phyloP scores from a whole-genome alignment of 2,797 vertebrate genomes.

The Halcyon chelicuti region DNA sequence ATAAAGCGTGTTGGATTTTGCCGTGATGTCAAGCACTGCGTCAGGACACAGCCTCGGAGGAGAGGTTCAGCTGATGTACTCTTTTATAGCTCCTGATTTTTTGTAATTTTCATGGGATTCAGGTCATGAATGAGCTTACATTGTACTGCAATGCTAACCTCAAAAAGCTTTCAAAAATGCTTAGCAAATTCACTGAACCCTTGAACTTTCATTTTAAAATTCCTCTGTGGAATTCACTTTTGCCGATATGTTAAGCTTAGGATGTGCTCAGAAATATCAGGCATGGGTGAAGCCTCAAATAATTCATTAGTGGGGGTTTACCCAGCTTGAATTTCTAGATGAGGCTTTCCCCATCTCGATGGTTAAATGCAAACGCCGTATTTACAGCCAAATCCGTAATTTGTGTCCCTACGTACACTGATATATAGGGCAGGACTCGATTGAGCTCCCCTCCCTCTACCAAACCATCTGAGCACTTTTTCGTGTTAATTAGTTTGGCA shows the following conservation, averaged over 20 bases:
- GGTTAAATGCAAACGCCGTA: neutral
- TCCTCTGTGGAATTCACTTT: neutral
- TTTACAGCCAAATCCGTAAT: neutral
- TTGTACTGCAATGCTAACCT: neutral
- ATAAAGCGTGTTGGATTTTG: neutral
- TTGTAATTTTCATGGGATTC: neutral
- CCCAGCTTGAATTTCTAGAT: neutral
- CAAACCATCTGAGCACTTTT: constrained; percentile 2
- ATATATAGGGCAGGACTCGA: neutral
- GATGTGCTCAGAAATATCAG: neutral
- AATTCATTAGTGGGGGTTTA: neutral
- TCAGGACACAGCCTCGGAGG: neutral
- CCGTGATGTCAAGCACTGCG: fast-evolving
- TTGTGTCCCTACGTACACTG: neutral
- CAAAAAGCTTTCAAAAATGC: neutral
- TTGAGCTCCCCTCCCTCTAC: neutral
- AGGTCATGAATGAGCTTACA: neutral
- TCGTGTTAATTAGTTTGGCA: neutral
- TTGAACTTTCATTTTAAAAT: neutral
- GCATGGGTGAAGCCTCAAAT: neutral
- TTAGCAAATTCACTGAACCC: neutral
- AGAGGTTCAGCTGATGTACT: neutral
- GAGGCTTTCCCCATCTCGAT: neutral
- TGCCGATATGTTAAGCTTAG: neutral
- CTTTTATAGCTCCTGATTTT: neutral